These are phyloP conservation scores for Toxonevra muliebris DNA, from an alignment of 2,888 invertebrate genomes.

Conservation along the genomic window DNA sequence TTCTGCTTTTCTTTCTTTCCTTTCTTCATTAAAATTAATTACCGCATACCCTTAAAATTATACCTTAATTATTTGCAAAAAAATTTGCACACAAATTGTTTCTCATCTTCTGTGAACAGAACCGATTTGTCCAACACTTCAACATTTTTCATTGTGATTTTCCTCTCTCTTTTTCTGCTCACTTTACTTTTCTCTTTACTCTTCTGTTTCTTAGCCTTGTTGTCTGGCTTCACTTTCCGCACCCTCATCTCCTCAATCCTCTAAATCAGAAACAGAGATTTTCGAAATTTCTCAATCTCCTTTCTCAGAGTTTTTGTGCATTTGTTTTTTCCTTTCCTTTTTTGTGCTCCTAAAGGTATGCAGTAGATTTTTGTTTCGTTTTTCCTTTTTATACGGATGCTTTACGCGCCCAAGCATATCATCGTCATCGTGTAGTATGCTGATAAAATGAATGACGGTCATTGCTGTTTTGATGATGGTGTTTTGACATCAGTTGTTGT, in stretches of 20 bases:
- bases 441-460: slow-evolving; percentile 38
- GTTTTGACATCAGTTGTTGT: slow-evolving; percentile 32
- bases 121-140: slow-evolving; percentile 17
- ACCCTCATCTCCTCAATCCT: slow-evolving; percentile 5
- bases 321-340: not conserved
- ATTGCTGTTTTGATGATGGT: slow-evolving; percentile 39
- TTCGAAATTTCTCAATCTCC: slow-evolving; percentile 3
- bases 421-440: slow-evolving; percentile 15
- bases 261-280: slow-evolving; percentile 12
- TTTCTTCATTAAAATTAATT: not conserved
- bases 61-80: not conserved
- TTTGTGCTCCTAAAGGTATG: slow-evolving; percentile 12
- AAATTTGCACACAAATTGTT: not conserved
- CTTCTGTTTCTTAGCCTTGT: not conserved
- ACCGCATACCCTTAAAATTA: slow-evolving; percentile 3
- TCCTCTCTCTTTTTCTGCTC: not conserved
- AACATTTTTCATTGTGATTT: not conserved
- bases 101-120: not conserved
- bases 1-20: not conserved
- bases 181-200: not conserved
- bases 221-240: not conserved
- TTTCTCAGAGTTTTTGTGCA: not conserved
- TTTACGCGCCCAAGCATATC: not conserved
- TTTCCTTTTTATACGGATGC: not conserved
- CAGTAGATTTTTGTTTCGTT: slow-evolving; percentile 3